Evolutionary conservation across 2,797 vertebrate species (phyloP), one percentile per base, ranked within the genome.

Genomic region (Crypturellus tataupa): DNA sequence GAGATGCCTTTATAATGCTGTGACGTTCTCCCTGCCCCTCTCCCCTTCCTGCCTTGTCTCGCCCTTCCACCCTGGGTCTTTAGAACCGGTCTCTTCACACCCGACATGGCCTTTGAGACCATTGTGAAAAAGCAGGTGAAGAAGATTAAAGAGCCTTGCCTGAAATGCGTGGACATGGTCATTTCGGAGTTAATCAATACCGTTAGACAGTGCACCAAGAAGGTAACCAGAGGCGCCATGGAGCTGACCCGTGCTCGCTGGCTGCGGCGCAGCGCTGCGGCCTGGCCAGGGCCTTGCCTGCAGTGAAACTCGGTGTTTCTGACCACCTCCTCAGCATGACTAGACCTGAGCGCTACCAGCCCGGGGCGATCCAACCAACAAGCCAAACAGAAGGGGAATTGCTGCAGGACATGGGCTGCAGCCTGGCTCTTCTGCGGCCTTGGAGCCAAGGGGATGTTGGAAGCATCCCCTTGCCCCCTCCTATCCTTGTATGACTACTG

Each of bases 81-180:
- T 98, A 99, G 99, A 99, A 99, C 99, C 96, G 99, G 99, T 98
- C 99, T 99, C 98, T 99, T 99, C 98, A 99, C 99, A 84, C 99
- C 99, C 93, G 99, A 99, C 98, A 99, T 99, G 99, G 99, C 99
- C 98, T 99, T 99, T 99, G 99, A 99, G 98, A 99, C 99, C 98
- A 99, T 99, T 98, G 99, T 99, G 99, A 99, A 99, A 99, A 99
- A 99, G 98, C 99, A 99, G 99, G 99, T 99, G 98, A 98, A 98
- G 99, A 99, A 99, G 99, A 99, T 98, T 98, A 99, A 99, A 99
- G 99, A 99, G 82, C 99, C 99, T 94, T 99, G 99, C 99, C 98
- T 99, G 98, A 99, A 99, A 99, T 99, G 99, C 98, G 99, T 99
- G 98, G 99, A 99, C 98, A 99, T 99, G 99, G 99, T 99, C 98